phyloP scores from a whole-genome alignment of 2,888 invertebrate species.

The Acleris cristana region DNA sequence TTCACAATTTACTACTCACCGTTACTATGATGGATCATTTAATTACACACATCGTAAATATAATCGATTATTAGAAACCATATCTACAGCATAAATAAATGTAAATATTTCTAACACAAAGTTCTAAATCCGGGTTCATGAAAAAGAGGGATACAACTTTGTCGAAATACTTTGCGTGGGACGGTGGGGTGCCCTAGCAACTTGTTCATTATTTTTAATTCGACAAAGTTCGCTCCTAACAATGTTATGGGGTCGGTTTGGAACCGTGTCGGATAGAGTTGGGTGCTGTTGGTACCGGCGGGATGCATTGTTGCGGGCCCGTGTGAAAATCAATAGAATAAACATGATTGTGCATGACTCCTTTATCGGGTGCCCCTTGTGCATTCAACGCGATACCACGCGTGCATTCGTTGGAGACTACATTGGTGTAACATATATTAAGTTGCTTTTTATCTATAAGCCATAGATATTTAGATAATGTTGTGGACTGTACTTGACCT shows the following conservation, averaged over 20 bases:
- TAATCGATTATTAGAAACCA: conserved; percentile 70
- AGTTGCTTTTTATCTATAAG: conserved; percentile 3
- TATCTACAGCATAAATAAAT: conserved; percentile 53
- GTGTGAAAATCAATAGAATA: conserved; percentile 83
- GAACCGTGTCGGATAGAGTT: conserved; percentile 65
- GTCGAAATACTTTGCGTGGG: conserved; percentile 67
- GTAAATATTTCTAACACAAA: conserved; percentile 58
- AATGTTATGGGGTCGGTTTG: conserved; percentile 65
- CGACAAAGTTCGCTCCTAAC: conserved; percentile 71
- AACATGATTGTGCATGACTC: conserved; percentile 70
- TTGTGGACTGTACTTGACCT: too few species aligned
- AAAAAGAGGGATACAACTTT: conserved; percentile 66
- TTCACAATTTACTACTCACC: conserved; percentile 20
- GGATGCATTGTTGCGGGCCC: conserved; percentile 66
- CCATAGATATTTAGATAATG: background rate
- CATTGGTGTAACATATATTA: conserved; percentile 9
- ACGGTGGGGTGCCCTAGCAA: conserved; percentile 64
- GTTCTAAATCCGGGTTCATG: conserved; percentile 61
- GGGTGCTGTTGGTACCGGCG: conserved; percentile 51
- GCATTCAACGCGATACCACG: conserved; percentile 12
- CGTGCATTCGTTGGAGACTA: conserved; percentile 16
- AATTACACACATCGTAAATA: conserved; percentile 75
- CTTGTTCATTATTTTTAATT: conserved; percentile 78
- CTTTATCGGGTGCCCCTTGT: conserved; percentile 37
- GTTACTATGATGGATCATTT: conserved; percentile 47